Conservation (phyloP, 2,888 invertebrate species). For the Orthonychiurus folsomi region DNA sequence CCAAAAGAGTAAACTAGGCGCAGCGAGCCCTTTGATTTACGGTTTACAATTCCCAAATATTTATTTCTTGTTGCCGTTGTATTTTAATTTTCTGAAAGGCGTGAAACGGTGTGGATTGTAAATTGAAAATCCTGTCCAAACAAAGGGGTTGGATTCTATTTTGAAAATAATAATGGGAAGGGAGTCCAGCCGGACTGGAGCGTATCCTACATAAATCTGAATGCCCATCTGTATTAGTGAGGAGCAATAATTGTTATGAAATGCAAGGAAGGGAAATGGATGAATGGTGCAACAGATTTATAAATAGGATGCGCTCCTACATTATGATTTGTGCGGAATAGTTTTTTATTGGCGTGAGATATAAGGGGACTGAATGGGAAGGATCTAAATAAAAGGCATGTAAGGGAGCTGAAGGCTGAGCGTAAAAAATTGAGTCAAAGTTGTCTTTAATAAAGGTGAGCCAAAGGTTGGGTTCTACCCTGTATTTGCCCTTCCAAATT, state of each 20-base stretch:
- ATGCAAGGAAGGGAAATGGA: constrained; percentile 13
- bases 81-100: no score
- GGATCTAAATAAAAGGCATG: background rate
- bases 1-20: no score
- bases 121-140: no score
- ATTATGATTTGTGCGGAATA: background rate
- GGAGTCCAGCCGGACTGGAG: no score
- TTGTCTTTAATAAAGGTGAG: background rate
- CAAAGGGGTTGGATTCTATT: no score
- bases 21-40: no score
- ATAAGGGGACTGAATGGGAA: background rate
- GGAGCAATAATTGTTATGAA: constrained; percentile 3
- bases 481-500: background rate
- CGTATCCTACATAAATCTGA: no score
- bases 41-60: no score
- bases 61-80: no score
- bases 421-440: constrained; percentile 11
- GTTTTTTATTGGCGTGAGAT: background rate
- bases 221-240: no score
- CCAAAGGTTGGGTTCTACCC: background rate
- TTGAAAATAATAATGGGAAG: no score
- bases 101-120: no score
- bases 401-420: background rate
- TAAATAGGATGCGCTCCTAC: constrained; percentile 14
- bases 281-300: constrained; percentile 15